Evolutionary conservation across 2,113 vertebrate species (phyloP).

Genomic region (Poecilia latipinna): DNA sequence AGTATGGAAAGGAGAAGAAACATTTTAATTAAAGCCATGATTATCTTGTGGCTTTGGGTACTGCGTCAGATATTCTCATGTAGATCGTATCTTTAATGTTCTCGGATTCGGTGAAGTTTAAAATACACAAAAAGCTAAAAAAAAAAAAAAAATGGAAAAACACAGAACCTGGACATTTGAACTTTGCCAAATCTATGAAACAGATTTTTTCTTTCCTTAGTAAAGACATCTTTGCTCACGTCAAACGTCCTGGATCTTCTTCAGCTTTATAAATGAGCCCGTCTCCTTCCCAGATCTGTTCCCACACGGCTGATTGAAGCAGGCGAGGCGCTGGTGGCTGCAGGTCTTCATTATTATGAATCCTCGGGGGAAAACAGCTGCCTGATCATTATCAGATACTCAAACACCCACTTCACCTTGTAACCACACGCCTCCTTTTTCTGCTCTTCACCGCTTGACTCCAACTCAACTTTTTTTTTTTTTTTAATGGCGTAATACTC

Average conservation of each 20-base stretch:
- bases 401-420: constrained; percentile 11
- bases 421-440: constrained; percentile 33
- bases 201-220: background rate
- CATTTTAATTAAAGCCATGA: too few relatives aligned
- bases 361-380: constrained; percentile 48
- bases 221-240: background rate
- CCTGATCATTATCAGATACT: constrained; percentile 54
- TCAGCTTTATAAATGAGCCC: background rate
- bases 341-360: constrained; percentile 11
- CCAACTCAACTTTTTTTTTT: constrained; percentile 5
- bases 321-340: constrained; percentile 1
- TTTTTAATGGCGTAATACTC: constrained; percentile 27
- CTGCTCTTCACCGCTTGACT: constrained; percentile 37
- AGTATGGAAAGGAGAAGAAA: too few relatives aligned
- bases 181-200: background rate
- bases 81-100: too few relatives aligned
- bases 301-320: constrained; percentile 11
- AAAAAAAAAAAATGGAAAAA: too few relatives aligned
- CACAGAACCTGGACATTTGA: too few relatives aligned
- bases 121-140: too few relatives aligned
- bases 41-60: too few relatives aligned
- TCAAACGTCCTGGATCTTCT: background rate
- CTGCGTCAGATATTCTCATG: too few relatives aligned
- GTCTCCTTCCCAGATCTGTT: constrained; percentile 23
- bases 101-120: too few relatives aligned